Evolutionary conservation across 2,797 vertebrate genomes (phyloP), one percentile per base, ranked within the genome.

Genomic region (Cyclura pinguis): DNA sequence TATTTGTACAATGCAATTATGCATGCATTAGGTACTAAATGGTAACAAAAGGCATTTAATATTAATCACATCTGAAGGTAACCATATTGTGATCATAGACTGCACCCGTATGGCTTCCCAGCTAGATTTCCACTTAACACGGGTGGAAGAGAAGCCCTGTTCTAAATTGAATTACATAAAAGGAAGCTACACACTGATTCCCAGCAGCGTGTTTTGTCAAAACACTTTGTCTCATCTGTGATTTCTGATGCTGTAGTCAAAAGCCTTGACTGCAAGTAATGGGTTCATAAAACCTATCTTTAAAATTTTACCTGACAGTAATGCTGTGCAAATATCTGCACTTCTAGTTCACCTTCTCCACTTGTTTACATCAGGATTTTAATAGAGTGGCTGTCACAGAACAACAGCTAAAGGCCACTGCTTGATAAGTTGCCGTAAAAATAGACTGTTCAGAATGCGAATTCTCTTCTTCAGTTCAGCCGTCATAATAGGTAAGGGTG

Each of bases 171-270:
- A 96, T 97, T 97, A 97, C 97, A 96, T 96, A 95, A 96, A 97
- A 97, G 96, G 96, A 97, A 97, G 97, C 97, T 97, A 95, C 96
- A 97, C 91, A 94, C 97, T 96, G 96, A 97, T 96, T 98, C 97
- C 96, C 97, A 96, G 96, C 98, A 98, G 97, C 96, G 93, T 97
- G 96, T 97, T 97, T 97, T 97, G 97, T 97, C 97, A 97, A 98
- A 98, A 97, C 95, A 97, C 97, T 98, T 98, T 98, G 97, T 98
- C 97, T 98, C 94, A 95, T 96, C 97, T 97, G 97, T 97, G 96
- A 97, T 97, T 98, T 98, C 97, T 97, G 97, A 97, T 97, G 97
- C 97, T 97, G 94, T 96, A 97, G 97, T 97, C 97, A 97, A 97
- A 97, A 98, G 96, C 96, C 97, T 97, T 97, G 97, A 97, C 97